A percentile compares a stretch with the other conserved stretches of the same genome.
Conservation (phyloP, 1,140 invertebrate genomes). For the Calliphora vicina region DNA sequence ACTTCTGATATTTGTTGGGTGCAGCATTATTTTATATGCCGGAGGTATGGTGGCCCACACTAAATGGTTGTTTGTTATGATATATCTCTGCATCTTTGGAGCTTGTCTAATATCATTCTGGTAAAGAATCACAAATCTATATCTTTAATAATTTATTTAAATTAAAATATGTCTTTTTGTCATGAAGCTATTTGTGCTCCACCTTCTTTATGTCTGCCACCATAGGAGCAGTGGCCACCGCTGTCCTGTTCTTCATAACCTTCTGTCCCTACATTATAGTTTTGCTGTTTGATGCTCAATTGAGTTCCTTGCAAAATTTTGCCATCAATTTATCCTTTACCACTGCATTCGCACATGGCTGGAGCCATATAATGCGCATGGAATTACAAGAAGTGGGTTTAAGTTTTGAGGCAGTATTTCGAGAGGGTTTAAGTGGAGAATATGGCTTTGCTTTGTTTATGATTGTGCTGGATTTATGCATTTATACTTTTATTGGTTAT, state of each 20-base stretch:
- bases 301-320: constrained; percentile 66
- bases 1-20: constrained; percentile 65
- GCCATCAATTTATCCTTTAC: constrained; percentile 66
- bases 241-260: constrained; percentile 70
- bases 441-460: constrained; percentile 60
- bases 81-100: constrained; percentile 68
- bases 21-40: constrained; percentile 64
- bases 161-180: constrained; percentile 44
- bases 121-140: constrained; percentile 55
- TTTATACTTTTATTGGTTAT: constrained; percentile 65
- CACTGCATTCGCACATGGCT: constrained; percentile 71
- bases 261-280: constrained; percentile 74
- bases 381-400: constrained; percentile 67
- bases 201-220: constrained; percentile 72
- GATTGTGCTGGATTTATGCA: constrained; percentile 63
- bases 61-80: constrained; percentile 66
- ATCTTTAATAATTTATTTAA: not conserved
- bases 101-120: constrained; percentile 70
- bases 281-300: constrained; percentile 69
- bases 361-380: constrained; percentile 68
- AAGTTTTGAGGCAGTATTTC: constrained; percentile 59
- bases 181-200: constrained; percentile 74
- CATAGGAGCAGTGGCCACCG: constrained; percentile 69
- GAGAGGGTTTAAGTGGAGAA: constrained; percentile 49
- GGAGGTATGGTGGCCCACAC: constrained; percentile 69